Evolutionary conservation across 2,888 invertebrate genomes (phyloP).

Genomic region (Callyntrura guangdongensis): DNA sequence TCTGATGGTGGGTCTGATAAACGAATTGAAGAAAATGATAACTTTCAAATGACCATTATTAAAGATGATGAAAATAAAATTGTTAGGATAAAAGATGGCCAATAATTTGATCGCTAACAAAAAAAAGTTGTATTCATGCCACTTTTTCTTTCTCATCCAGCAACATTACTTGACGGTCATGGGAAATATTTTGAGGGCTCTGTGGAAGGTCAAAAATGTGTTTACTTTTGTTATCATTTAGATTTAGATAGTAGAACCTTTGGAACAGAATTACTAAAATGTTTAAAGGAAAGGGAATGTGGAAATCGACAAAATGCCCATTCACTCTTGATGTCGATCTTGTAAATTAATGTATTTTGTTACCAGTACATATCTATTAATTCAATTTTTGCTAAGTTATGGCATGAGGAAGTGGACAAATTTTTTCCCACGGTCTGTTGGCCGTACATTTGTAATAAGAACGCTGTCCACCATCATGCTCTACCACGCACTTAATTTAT

Average conservation of each 20-base stretch:
- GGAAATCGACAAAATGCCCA: too few species aligned
- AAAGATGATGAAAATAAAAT: not conserved
- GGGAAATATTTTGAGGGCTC: slow-evolving; percentile 29
- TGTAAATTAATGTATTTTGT: too few species aligned
- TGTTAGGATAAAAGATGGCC: not conserved
- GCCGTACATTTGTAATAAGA: not conserved
- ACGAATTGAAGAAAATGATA: too few species aligned
- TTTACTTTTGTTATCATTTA: not conserved
- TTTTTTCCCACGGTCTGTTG: slow-evolving; percentile 37
- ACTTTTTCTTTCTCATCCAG: not conserved
- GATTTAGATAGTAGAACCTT: not conserved
- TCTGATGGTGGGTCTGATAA: too few species aligned
- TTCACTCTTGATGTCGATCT: too few species aligned
- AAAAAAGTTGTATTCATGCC: not conserved
- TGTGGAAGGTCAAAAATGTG: not conserved
- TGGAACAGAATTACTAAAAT: not conserved
- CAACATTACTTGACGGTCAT: slow-evolving; percentile 17
- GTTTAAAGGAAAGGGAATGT: not conserved
- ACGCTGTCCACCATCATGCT: not conserved
- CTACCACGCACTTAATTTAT: not conserved
- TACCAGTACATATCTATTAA: too few species aligned
- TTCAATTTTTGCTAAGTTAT: not conserved
- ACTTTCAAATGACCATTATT: too few species aligned
- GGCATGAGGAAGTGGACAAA: slow-evolving; percentile 12
- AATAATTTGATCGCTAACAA: not conserved